Evolutionary conservation across 2,888 invertebrate species (phyloP), one percentile per base, ranked within the genome.

Genomic region (Pheosia tremula): DNA sequence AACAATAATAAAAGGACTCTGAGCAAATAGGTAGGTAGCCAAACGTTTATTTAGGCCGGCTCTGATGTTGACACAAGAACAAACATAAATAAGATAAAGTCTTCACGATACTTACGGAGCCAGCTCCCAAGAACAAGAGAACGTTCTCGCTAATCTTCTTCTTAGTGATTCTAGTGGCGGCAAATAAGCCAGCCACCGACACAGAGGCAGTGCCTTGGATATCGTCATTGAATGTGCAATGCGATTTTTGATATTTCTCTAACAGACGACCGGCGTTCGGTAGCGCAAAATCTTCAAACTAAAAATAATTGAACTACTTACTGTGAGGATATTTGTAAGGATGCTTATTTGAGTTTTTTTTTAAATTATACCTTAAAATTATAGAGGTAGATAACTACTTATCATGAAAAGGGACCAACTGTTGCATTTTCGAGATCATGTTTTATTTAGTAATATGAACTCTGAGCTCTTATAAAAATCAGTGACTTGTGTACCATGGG

Each of bases 191-290:
- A 39, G 98, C 98, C 0, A 98, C 97, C 1, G 97, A 97, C 0
- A 99, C 99, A 13, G 97, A 95, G 0, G 99, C 99, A 3, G 99
- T 98, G 72, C 98, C 98, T 92, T 99, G 99, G 79, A 99, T 99
- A 82, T 99, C 99, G 82, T 99, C 99, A 86, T 99, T 99, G 88
- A 99, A 99, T 13, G 98, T 98, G 86, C 99, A 99, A 86, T 97
- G 99, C 58, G 94, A 91, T 71, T 96, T 91, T 65, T 97, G 95
- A 90, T 98, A 99, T 86, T 97, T 98, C 74, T 97, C 97, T 69
- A 99, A 90, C 72, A 99, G 96, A 52, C 97, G 95, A 90, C 98
- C 98, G 55, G 99, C 99, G 90, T 99, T 99, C 78, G 96, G 95
- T 81, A 98, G 97, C 58, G 97, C 99, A 86, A 99, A 99, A 90